Conservation (phyloP, 2,113 vertebrate genomes). For the Anthoscopus minutus region DNA sequence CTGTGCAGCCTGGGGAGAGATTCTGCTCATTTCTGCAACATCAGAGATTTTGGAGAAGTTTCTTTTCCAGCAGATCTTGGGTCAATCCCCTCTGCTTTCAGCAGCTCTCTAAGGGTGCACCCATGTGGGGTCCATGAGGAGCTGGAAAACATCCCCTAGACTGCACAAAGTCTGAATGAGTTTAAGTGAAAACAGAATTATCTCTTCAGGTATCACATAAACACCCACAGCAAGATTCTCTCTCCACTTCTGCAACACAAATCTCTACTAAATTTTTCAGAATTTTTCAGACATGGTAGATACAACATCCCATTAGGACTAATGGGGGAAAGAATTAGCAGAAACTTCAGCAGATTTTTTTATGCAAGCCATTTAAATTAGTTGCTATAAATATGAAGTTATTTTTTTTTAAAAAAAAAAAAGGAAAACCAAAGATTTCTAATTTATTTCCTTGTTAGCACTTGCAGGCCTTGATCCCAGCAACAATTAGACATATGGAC, state of each 20-base stretch:
- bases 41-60: neutral
- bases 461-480: neutral
- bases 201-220: neutral
- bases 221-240: neutral
- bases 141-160: neutral
- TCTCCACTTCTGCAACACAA: neutral
- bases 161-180: neutral
- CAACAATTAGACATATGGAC: neutral
- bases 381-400: neutral
- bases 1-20: neutral
- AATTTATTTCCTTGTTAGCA: neutral
- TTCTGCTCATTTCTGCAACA: neutral
- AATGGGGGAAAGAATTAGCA: neutral
- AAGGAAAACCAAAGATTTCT: neutral
- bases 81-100: neutral
- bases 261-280: neutral
- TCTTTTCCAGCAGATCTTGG: fast-evolving
- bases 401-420: neutral
- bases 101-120: too few relatives aligned
- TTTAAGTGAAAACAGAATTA: neutral
- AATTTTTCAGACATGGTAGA: neutral
- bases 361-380: neutral
- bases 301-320: neutral
- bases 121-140: fast-evolving
- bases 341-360: neutral